Percentiles rank a stretch among this genome's conserved stretches.
Conservation (phyloP, 2,113 vertebrate genomes). For the Macquaria ambigua region DNA sequence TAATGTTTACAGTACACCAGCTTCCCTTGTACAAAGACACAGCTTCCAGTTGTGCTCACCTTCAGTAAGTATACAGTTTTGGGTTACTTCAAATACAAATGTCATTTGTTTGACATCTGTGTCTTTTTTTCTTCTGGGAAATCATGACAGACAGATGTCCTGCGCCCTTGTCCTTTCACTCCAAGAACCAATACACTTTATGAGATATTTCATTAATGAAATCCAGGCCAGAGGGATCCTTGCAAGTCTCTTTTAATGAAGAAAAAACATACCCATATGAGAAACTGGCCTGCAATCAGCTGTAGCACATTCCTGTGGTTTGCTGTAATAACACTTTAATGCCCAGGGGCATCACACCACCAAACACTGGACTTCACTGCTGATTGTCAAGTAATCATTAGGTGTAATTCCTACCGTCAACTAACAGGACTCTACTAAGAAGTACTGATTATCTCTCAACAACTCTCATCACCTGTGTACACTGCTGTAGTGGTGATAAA, state of each 20-base stretch:
- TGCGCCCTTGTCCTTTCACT: not conserved
- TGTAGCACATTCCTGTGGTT: not conserved
- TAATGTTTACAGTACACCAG: not conserved
- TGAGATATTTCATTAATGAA: conserved; percentile 25
- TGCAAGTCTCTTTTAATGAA: not conserved
- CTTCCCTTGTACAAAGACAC: not conserved
- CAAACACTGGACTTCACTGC: conserved; percentile 48
- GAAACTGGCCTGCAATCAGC: not conserved
- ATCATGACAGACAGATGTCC: not conserved
- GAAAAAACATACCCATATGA: not conserved
- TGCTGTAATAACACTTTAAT: conserved; percentile 2
- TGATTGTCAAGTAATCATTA: conserved; percentile 61
- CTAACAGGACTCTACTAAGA: conserved; percentile 4
- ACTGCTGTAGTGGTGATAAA: too few species aligned
- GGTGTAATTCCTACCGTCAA: conserved; percentile 34
- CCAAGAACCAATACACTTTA: conserved; percentile 5
- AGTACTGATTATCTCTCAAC: not conserved
- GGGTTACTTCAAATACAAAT: not conserved
- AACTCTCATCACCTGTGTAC: too few species aligned
- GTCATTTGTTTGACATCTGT: not conserved
- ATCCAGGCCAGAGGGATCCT: not conserved
- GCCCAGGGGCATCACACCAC: conserved; percentile 24
- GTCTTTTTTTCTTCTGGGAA: not conserved
- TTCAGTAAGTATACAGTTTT: not conserved
- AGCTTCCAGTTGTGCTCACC: too few species aligned